Conservation (phyloP, 2,113 vertebrate species). For the Atlantisia rogersi region DNA sequence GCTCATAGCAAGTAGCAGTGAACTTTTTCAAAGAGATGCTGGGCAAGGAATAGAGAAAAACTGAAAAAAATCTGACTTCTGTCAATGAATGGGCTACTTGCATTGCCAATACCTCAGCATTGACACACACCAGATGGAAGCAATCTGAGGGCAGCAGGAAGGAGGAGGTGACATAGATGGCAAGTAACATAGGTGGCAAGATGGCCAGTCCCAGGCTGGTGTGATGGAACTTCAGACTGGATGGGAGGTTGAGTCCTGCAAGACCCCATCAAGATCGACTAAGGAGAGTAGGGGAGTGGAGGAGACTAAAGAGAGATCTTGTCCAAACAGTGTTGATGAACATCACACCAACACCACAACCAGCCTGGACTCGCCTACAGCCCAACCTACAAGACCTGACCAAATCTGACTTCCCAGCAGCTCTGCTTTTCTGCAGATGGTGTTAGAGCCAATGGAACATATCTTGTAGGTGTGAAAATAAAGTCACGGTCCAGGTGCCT, state of each 20-base stretch:
- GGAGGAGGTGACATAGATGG: neutral
- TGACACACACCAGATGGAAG: neutral
- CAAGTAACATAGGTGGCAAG: neutral
- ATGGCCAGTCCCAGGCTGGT: neutral
- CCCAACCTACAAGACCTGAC: neutral
- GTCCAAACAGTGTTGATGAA: accelerated
- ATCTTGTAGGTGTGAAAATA: neutral
- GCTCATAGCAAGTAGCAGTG: neutral
- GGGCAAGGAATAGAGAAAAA: neutral
- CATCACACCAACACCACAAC: neutral
- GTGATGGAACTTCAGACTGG: neutral
- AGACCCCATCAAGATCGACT: accelerated
- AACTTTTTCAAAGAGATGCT: neutral
- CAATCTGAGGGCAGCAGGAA: neutral
- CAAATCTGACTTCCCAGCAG: neutral
- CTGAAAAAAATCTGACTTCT: neutral
- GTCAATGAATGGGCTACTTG: neutral
- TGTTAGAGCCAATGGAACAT: neutral
- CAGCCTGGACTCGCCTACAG: neutral
- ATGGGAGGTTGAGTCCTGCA: neutral
- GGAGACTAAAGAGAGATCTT: neutral
- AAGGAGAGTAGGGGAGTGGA: neutral
- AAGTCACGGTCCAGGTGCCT: neutral
- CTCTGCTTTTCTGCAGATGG: neutral
- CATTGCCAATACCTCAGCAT: neutral